phyloP scores from a whole-genome alignment of 1,140 invertebrate genomes.

The Vanessa atalanta region DNA sequence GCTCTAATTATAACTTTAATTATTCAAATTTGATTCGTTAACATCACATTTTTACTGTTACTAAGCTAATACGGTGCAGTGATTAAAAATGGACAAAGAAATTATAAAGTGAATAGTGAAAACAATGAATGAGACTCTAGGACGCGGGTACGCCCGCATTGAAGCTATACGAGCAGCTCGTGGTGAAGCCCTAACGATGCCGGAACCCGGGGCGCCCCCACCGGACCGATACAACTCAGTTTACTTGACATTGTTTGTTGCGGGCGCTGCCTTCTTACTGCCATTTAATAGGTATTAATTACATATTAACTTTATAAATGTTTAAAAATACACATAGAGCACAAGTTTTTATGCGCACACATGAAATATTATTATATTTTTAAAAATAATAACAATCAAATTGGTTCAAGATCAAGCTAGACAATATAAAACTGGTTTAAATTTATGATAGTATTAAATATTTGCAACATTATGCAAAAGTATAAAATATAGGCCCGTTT shows the following conservation, averaged over 20 bases:
- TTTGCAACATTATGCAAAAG: too few relatives aligned
- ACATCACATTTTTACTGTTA: not conserved
- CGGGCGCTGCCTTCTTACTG: constrained; percentile 93
- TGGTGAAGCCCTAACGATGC: constrained; percentile 67
- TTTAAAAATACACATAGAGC: too few relatives aligned
- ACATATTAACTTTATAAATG: not conserved
- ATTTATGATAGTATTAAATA: too few relatives aligned
- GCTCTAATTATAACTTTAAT: too few relatives aligned
- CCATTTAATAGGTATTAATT: constrained; percentile 91
- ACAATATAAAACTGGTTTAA: too few relatives aligned
- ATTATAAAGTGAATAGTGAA: constrained; percentile 40
- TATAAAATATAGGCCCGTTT: too few relatives aligned
- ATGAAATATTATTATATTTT: too few relatives aligned
- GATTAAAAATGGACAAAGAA: constrained; percentile 26
- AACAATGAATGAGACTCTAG: constrained; percentile 85
- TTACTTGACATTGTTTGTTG: constrained; percentile 89
- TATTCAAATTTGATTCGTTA: too few relatives aligned
- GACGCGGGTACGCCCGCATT: constrained; percentile 84
- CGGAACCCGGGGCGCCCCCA: constrained; percentile 82
- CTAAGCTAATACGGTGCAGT: not conserved
- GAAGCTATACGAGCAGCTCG: constrained; percentile 68
- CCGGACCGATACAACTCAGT: constrained; percentile 89
- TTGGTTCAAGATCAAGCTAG: too few relatives aligned
- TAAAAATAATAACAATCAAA: too few relatives aligned
- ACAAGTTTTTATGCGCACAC: not conserved